A percentile compares a stretch with the other conserved stretches of the same genome.
Evolutionary conservation across 2,888 invertebrate species (phyloP).

Genomic region (Sabatieria punctata): DNA sequence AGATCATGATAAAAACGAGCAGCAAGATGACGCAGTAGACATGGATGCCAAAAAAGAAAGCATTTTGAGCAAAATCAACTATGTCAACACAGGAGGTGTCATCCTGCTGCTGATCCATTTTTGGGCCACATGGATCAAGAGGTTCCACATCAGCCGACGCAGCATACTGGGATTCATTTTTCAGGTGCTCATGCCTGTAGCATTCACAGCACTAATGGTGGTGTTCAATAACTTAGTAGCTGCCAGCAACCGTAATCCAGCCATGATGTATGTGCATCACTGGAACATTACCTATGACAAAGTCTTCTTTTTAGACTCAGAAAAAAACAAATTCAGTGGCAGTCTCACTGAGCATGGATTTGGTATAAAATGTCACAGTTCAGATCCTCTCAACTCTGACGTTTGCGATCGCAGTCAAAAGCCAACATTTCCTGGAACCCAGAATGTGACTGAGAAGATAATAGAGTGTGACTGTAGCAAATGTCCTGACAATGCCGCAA

Average conservation of each 20-base stretch:
- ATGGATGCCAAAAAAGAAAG: not conserved
- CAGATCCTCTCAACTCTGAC: too few relatives aligned
- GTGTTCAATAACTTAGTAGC: not conserved
- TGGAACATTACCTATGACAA: not conserved
- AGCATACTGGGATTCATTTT: not conserved
- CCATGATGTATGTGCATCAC: not conserved
- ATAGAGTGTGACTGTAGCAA: not conserved
- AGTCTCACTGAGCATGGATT: not conserved
- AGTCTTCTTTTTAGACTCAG: not conserved
- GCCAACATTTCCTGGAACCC: too few relatives aligned
- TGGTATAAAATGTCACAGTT: too few relatives aligned
- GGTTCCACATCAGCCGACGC: not conserved
- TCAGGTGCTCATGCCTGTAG: not conserved
- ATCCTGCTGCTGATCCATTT: not conserved
- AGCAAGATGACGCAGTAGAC: not conserved
- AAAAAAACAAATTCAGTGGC: not conserved
- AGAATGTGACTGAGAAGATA: not conserved
- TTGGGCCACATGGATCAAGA: not conserved
- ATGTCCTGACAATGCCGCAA: not conserved
- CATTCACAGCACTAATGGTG: not conserved
- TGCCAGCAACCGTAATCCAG: not conserved
- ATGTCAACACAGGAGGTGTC: not conserved
- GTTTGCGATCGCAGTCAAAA: too few relatives aligned
- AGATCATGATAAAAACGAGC: not conserved
- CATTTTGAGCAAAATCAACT: not conserved